Evolutionary conservation across 2,888 invertebrate genomes (phyloP), one percentile per base, ranked within the genome.

Genomic region (Trisateles emortualis): DNA sequence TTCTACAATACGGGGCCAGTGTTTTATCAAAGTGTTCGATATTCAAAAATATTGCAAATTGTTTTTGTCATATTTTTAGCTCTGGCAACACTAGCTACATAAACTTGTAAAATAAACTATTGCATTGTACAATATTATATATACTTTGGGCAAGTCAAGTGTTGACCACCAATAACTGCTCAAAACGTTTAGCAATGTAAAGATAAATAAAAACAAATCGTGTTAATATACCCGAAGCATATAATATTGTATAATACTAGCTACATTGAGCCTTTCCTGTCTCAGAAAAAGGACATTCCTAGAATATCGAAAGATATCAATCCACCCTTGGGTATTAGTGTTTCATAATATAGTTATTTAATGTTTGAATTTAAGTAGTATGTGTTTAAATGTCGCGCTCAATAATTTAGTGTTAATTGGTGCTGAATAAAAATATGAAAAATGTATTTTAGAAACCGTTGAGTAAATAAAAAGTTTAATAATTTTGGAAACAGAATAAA

Each of bases 371-470:
- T 56, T 63, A 64, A 59, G 57, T 62, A 58, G 65, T 68, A 55
- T 54, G 72, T 75, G 71, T 68, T 68, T 71, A 67, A 68, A 58
- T 60, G 61, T 66, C 60, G 72, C 78, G 80, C 79, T 79, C 79
- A 79, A 72, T 71, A 67, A 74, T 63, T 70, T 78, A 79, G 77
- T 64, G 67, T 66, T 73, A 75, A 72, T 72, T 68, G 80, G 80
- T 80, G 80, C 81, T 80, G 79, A 78, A 72, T 54, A 64, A 64
- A 63, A 68, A 69, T 71, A 70, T 64, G 41, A 50, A 61, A 59
- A 67, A 64, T 74, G 69, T 70, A 73, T 78, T 76, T 66, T 73
- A 71, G 63, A 71, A 54, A 64, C 51, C 43, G 70, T 71, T 69
- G 70, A 69, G 45, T 59, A 67, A 69, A 62, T 67, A 64, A 64